A percentile compares a stretch with the other conserved stretches of the same genome.
Conservation (phyloP, 2,797 vertebrate genomes). For the Eulemur mongoz region DNA sequence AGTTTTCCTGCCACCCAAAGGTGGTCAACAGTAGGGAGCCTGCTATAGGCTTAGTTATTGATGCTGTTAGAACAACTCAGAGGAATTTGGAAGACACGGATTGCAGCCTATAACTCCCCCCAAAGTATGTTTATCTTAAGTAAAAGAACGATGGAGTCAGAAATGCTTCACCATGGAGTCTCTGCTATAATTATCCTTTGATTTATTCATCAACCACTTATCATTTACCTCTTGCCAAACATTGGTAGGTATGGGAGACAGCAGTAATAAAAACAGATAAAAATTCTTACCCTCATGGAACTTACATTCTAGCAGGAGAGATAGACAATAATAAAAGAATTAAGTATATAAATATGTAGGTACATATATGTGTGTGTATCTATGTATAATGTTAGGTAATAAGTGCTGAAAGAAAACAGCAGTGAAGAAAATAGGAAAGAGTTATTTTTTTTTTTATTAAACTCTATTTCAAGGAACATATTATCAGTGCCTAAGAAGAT, state of each 20-base stretch:
- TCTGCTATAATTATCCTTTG: background rate
- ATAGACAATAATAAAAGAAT: background rate
- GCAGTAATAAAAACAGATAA: background rate
- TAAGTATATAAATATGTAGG: background rate
- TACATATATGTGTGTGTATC: background rate
- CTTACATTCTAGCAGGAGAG: background rate
- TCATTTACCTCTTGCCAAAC: background rate
- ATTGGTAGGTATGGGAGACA: background rate
- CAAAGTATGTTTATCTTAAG: background rate
- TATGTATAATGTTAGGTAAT: background rate
- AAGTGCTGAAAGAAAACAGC: background rate
- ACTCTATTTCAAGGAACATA: background rate
- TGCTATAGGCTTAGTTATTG: background rate
- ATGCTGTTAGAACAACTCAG: background rate
- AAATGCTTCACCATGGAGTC: background rate
- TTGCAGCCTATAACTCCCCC: background rate
- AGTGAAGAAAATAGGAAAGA: background rate
- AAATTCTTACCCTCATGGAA: background rate
- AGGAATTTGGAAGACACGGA: background rate
- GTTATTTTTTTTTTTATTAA: background rate
- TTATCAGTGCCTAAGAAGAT: background rate
- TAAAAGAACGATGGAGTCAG: background rate
- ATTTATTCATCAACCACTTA: background rate
- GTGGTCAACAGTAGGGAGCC: background rate
- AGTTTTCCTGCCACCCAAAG: background rate